Evolutionary conservation across 2,888 invertebrate genomes (phyloP), one percentile per base, ranked within the genome.

Genomic region (Brenthis daphne): DNA sequence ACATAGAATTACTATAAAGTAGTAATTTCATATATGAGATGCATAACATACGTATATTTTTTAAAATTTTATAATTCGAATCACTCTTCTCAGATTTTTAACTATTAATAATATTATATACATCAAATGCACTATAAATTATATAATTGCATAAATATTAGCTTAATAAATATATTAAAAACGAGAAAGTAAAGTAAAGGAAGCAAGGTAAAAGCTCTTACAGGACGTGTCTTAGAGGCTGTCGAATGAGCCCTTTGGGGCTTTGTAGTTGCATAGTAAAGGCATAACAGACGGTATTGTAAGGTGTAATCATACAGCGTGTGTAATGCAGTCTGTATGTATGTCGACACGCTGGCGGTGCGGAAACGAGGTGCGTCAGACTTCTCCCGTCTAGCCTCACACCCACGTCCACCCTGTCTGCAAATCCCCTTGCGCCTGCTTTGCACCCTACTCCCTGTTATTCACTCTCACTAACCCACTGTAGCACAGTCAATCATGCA

Each of bases 391-490:
- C 92, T 92, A 87, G 89, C 87, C 92, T 79, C 92, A 91, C 80
- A 83, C 92, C 85, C 82, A 81, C 74, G 73, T 67, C 84, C 87
- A 73, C 87, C 88, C 90, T 80, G 90, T 87, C 89, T 90, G 88
- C 85, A 85, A 77, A 76, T 79, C 81, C 77, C 83, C 82, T 77
- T 77, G 37, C 76, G 73, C 75, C 75, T 69, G 70, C 70, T 64
- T 57, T 74, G 74, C 73, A 72, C 71, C 71, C 75, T 77, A 73
- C 81, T 77, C 80, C 80, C 80, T 85, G 88, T 90, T 90, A 88
- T 92, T 92, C 92, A 92, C 92, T 92, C 92, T 92, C 92, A 92
- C 92, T 92, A 92, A 92, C 92, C 92, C 88, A 92, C 91, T 92
- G 91, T 90, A 92, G 86, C 85, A 85, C 83, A 87, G 85, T 88